phyloP scores from a whole-genome alignment of 2,797 vertebrate genomes.

The Dendrocincla fuliginosa region DNA sequence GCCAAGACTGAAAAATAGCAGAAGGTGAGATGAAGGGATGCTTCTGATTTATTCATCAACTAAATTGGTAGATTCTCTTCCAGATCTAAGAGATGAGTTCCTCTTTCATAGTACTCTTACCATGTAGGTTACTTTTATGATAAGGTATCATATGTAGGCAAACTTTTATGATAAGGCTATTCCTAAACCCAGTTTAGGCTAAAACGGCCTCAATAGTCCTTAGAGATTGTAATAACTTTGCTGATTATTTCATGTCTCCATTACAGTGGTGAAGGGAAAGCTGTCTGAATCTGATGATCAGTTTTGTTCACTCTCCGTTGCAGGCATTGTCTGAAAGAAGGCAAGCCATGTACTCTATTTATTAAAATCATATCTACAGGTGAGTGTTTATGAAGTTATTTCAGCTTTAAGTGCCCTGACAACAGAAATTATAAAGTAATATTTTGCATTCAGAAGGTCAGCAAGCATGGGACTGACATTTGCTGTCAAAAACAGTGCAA shows the following conservation, averaged over 20 bases:
- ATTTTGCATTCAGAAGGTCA: neutral
- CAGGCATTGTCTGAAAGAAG: neutral
- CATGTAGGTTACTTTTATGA: neutral
- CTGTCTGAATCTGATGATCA: neutral
- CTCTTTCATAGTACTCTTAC: neutral
- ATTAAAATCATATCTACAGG: neutral
- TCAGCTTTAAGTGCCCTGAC: neutral
- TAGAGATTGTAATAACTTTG: neutral
- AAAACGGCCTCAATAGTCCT: neutral
- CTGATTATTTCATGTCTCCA: neutral
- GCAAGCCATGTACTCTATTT: neutral
- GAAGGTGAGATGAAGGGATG: neutral
- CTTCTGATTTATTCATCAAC: neutral
- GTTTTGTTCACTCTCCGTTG: fast-evolving
- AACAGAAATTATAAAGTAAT: neutral
- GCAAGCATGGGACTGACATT: neutral
- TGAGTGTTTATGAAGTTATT: neutral
- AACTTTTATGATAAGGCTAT: neutral
- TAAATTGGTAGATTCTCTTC: neutral
- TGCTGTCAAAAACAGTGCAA: neutral
- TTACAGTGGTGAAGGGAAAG: neutral
- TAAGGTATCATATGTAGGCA: neutral
- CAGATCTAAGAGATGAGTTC: neutral
- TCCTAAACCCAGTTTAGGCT: neutral
- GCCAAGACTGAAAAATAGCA: neutral